Base-by-base conservation (phyloP, 2,888 invertebrate genomes). In the Lasius platythorax region DNA sequence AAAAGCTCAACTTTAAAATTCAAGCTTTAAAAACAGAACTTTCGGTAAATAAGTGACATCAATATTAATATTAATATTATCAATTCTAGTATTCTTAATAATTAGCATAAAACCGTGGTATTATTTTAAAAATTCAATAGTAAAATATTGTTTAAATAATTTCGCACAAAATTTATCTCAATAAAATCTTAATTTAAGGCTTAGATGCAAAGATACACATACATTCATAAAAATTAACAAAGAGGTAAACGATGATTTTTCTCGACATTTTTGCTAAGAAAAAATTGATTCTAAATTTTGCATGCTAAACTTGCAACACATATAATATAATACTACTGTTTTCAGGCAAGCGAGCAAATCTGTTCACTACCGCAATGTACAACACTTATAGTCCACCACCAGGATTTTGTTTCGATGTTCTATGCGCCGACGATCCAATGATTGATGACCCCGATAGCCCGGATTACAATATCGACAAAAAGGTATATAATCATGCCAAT, bases 371-470 rank as follows among this genome's bases (percentile, higher is more conserved):
- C 0, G 97, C 97, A 0, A 95, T 99, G 15, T 98, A 96, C 94
- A 98, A 98, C 91, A 96, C 96, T 0, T 99, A 99, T 93, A 96
- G 96, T 0, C 97, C 98, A 0, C 99, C 99, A 0, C 96, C 96
- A 8, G 99, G 99, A 0, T 99, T 99, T 95, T 99, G 99, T 93
- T 99, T 98, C 94, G 99, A 99, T 93, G 96, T 97, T 6, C 95
- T 98, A 0, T 99, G 99, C 93, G 94, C 95, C 0, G 98, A 98
- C 93, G 97, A 97, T 68, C 98, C 98, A 0, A 97, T 99, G 15
- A 97, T 98, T 88, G 99, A 99, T 94, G 98, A 98, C 91, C 96
- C 96, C 0, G 95, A 96, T 30, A 97, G 98, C 70, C 97, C 97
- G 0, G 97, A 98, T 88, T 98, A 98, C 94, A 99, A 99, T 94